Evolutionary conservation across 2,113 vertebrate species (phyloP).

Genomic region (Heliornis fulica): DNA sequence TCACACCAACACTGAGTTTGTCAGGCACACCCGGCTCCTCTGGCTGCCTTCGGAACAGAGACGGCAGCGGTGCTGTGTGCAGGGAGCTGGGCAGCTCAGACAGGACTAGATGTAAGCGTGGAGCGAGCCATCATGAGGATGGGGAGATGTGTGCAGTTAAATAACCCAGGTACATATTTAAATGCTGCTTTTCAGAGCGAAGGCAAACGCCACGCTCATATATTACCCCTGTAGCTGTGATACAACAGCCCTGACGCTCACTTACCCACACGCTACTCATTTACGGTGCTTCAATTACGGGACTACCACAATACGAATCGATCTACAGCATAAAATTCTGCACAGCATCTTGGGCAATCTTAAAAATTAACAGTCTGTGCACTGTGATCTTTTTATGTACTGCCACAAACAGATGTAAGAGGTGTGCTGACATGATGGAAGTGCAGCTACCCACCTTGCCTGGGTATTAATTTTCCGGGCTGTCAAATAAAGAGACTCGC

Average conservation of each 20-base stretch:
- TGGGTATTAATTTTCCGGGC: neutral
- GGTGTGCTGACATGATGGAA: neutral
- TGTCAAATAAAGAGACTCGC: neutral
- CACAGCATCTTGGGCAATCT: neutral
- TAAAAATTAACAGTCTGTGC: conserved; percentile 12
- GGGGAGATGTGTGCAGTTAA: too few relatives aligned
- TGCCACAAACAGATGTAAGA: neutral
- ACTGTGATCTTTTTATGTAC: neutral
- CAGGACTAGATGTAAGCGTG: too few relatives aligned
- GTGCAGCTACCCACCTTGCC: neutral
- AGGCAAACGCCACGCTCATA: neutral
- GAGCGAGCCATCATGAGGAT: too few relatives aligned
- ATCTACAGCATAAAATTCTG: conserved; percentile 1
- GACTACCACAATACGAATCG: neutral
- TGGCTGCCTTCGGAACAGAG: fast-evolving
- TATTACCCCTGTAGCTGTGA: neutral
- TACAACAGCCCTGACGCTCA: neutral
- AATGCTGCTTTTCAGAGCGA: neutral
- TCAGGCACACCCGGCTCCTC: neutral
- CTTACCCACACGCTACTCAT: neutral
- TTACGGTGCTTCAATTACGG: neutral
- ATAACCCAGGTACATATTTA: neutral
- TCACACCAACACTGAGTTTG: fast-evolving
- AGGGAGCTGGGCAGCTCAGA: neutral
- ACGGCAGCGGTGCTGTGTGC: neutral